Conservation (phyloP, 2,797 vertebrate genomes). For the Premnoplex brunnescens region DNA sequence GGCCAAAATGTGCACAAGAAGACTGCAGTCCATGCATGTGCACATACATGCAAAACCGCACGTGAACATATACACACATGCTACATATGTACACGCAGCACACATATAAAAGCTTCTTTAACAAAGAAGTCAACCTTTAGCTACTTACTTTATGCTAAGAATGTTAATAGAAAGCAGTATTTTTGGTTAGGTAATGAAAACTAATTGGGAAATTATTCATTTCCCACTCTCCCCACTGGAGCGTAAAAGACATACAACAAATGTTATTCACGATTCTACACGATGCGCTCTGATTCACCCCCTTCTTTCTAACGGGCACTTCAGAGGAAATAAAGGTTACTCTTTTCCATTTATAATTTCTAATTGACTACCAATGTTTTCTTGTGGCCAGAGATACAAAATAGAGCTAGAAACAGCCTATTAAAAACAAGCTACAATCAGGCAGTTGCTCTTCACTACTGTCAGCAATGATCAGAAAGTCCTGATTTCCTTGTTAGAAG, state of each 20-base stretch:
- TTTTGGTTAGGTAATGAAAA: conserved; percentile 70
- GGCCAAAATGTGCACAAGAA: not conserved
- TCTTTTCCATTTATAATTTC: conserved; percentile 74
- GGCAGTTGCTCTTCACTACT: conserved; percentile 34
- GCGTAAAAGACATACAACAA: conserved; percentile 62
- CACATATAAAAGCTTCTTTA: not conserved
- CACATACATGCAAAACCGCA: not conserved
- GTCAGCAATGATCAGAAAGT: conserved; percentile 68
- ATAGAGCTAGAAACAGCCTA: conserved; percentile 71
- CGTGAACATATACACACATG: fast-evolving
- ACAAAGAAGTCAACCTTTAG: conserved; percentile 24
- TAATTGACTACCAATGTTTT: conserved; percentile 78
- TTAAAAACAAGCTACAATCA: conserved; percentile 77
- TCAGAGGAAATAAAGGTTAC: conserved; percentile 76
- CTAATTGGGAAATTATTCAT: conserved; percentile 70
- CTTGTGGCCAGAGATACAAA: conserved; percentile 75
- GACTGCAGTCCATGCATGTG: not conserved
- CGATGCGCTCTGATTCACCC: conserved; percentile 53
- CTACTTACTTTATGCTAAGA: conserved; percentile 48
- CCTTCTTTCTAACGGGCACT: conserved; percentile 66
- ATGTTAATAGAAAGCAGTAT: conserved; percentile 48
- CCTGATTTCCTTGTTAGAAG: conserved; percentile 80
- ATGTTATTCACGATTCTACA: conserved; percentile 69
- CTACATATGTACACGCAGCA: not conserved
- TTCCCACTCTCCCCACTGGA: conserved; percentile 51